These are phyloP conservation scores for Eospalax fontanierii DNA, from an alignment of 2,797 vertebrate genomes.

Conservation along the genomic window DNA sequence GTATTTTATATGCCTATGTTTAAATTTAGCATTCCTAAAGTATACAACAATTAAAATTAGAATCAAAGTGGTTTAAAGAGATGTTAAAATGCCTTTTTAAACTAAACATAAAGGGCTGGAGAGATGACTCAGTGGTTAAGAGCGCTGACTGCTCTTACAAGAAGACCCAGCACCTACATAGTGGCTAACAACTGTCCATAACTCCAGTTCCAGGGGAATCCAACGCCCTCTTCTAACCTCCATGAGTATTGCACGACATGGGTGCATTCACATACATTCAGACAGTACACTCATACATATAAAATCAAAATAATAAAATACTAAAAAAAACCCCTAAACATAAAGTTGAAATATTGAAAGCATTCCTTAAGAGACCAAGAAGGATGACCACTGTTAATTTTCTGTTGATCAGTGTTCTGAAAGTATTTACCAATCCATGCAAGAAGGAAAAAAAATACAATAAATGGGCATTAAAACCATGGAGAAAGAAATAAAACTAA, in stretches of 20 bases:
- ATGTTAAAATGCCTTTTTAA: background rate
- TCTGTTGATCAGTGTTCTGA: background rate
- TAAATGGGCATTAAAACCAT: background rate
- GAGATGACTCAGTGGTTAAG: too few relatives aligned
- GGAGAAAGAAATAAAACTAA: background rate
- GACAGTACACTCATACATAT: too few relatives aligned
- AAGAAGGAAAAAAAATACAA: background rate
- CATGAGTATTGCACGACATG: too few relatives aligned
- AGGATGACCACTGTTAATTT: background rate
- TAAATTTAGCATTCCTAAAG: background rate
- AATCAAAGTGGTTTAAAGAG: background rate
- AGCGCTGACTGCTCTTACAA: too few relatives aligned
- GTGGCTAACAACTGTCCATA: too few relatives aligned
- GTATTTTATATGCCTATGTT: background rate
- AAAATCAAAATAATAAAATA: too few relatives aligned
- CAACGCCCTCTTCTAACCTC: too few relatives aligned
- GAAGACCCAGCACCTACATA: too few relatives aligned
- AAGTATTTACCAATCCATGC: background rate
- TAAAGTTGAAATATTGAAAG: slow-evolving; percentile 8
- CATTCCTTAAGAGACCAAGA: background rate
- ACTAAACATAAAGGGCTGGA: too few relatives aligned
- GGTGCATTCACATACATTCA: too few relatives aligned
- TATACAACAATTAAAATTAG: background rate
- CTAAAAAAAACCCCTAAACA: background rate
- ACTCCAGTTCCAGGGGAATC: too few relatives aligned